Evolutionary conservation across 2,113 vertebrate species (phyloP).

Genomic region (Leptobrachium leishanense): DNA sequence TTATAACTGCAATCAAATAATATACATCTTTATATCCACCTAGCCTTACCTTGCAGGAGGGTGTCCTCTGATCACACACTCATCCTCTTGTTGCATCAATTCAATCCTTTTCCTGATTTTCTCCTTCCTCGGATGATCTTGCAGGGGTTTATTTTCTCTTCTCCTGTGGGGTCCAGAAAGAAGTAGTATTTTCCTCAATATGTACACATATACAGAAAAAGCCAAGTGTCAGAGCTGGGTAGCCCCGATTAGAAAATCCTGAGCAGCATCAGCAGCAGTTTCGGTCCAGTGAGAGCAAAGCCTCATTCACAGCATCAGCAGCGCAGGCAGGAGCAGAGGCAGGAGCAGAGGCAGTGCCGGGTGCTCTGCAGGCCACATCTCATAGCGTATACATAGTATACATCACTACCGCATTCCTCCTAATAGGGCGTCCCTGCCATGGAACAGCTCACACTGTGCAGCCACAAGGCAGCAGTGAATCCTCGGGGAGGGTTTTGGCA

Average conservation of each 20-base stretch:
- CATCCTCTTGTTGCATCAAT: slow-evolving; percentile 58
- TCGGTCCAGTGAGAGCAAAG: slow-evolving; percentile 45
- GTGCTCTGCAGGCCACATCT: slow-evolving; percentile 70
- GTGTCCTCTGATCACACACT: slow-evolving; percentile 58
- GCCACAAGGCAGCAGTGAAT: slow-evolving; percentile 12
- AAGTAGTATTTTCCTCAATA: slow-evolving; percentile 51
- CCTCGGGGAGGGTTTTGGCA: not conserved
- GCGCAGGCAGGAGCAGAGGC: slow-evolving; percentile 50
- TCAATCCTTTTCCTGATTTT: slow-evolving; percentile 52
- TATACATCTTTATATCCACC: slow-evolving; percentile 53
- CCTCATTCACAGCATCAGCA: slow-evolving; percentile 53
- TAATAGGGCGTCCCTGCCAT: slow-evolving; percentile 69
- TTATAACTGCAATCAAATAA: slow-evolving; percentile 34
- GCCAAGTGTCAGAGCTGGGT: slow-evolving; percentile 51
- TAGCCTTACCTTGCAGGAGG: slow-evolving; percentile 67
- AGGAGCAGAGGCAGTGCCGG: slow-evolving; percentile 59
- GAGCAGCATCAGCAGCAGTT: slow-evolving; percentile 54
- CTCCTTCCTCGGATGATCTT: slow-evolving; percentile 47
- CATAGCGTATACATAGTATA: slow-evolving; percentile 69
- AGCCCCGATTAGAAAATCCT: slow-evolving; percentile 69
- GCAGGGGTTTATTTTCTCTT: not conserved
- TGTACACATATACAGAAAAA: not conserved
- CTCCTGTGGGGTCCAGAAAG: slow-evolving; percentile 14
- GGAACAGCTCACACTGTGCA: slow-evolving; percentile 46
- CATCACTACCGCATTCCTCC: slow-evolving; percentile 81